phyloP scores from a whole-genome alignment of 2,888 invertebrate species.

The Drosophila pseudotalamancana region DNA sequence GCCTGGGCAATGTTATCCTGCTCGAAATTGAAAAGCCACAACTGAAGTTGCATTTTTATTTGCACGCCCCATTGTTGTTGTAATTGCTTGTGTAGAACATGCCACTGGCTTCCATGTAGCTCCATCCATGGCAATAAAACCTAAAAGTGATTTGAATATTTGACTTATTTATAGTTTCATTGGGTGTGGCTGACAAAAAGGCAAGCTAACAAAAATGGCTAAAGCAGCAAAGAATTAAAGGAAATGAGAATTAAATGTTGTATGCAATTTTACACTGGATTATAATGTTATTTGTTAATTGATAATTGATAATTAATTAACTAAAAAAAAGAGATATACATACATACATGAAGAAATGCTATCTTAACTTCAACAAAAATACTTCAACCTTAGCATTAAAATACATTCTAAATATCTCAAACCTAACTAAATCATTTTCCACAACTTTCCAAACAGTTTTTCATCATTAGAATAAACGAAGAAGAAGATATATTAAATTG shows the following conservation, averaged over 20 bases:
- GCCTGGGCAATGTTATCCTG: conserved; percentile 28
- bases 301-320: too few species aligned
- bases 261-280: too few species aligned
- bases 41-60: conserved; percentile 75
- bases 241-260: background rate
- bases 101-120: conserved; percentile 34
- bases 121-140: conserved; percentile 25
- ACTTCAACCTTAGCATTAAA: background rate
- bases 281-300: too few species aligned
- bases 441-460: background rate
- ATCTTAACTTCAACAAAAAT: background rate
- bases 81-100: conserved; percentile 74
- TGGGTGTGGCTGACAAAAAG: background rate
- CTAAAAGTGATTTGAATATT: conserved; percentile 44
- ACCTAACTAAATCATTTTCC: background rate
- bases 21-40: conserved; percentile 71
- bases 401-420: too few species aligned
- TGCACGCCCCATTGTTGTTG: conserved; percentile 68
- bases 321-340: too few species aligned
- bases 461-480: background rate
- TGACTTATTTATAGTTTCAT: conserved; percentile 11
- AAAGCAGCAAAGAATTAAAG: too few species aligned
- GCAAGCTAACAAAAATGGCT: too few species aligned
- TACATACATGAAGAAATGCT: too few species aligned
- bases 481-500: conserved; percentile 13